These are phyloP conservation scores for Heliconius ethilla DNA, from an alignment of 2,888 invertebrate genomes.

Conservation along the genomic window DNA sequence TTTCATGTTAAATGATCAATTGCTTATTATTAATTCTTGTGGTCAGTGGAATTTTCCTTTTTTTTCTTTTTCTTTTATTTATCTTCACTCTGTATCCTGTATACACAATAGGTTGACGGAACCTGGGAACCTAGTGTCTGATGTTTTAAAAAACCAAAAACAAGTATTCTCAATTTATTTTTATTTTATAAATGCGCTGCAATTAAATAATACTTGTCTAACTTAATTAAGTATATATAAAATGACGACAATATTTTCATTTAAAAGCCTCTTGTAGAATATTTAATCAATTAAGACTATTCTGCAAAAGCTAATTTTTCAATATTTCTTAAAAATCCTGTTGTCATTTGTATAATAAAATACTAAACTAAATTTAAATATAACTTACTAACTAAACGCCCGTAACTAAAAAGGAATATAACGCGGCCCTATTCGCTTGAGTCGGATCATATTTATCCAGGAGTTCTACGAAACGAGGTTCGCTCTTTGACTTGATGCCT, in stretches of 20 bases:
- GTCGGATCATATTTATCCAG: slow-evolving; percentile 88
- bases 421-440: slow-evolving; percentile 83
- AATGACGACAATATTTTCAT: slow-evolving; percentile 10
- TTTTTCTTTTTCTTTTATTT: too few relatives aligned
- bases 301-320: neutral
- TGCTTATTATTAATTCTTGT: slow-evolving; percentile 3
- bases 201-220: slow-evolving; percentile 7
- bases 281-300: neutral
- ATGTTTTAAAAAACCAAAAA: neutral
- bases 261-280: neutral
- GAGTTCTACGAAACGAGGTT: slow-evolving; percentile 84
- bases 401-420: slow-evolving; percentile 77
- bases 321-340: neutral
- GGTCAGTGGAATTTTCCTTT: slow-evolving; percentile 5
- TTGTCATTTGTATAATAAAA: slow-evolving; percentile 5
- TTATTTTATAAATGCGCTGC: slow-evolving; percentile 28
- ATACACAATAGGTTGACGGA: too few relatives aligned
- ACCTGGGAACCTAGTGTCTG: too few relatives aligned
- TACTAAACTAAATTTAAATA: neutral
- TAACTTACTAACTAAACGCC: slow-evolving; percentile 58
- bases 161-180: neutral
- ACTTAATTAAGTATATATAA: neutral
- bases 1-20: slow-evolving; percentile 13
- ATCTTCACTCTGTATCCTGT: too few relatives aligned
- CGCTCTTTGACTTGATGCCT: slow-evolving; percentile 86